Conservation (phyloP, 1,140 invertebrate species). For the Cotesia typhae region DNA sequence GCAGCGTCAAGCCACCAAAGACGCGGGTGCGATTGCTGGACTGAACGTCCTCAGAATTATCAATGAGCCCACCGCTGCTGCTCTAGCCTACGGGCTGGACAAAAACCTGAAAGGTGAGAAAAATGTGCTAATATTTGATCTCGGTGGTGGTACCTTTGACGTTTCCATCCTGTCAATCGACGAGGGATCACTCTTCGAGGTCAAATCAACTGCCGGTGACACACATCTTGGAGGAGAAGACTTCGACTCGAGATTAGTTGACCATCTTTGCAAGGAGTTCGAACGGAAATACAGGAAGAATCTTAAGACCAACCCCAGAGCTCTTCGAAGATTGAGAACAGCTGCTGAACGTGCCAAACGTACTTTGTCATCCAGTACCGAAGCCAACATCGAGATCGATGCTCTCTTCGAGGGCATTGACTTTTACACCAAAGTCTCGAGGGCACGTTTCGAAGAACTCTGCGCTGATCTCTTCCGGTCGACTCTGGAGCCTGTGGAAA, state of each 20-base stretch:
- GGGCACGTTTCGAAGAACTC: conserved; percentile 73
- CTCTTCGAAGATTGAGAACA: conserved; percentile 71
- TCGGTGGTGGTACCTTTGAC: conserved; percentile 83
- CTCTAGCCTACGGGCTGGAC: conserved; percentile 80
- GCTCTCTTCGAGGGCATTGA: conserved; percentile 69
- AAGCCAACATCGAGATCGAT: conserved; percentile 69
- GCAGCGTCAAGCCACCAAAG: conserved; percentile 74
- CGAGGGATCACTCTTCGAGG: conserved; percentile 83
- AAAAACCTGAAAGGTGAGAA: conserved; percentile 79
- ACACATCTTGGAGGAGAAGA: conserved; percentile 83
- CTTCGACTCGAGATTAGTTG: conserved; percentile 85
- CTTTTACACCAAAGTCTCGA: conserved; percentile 70
- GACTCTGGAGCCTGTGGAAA: conserved; percentile 72
- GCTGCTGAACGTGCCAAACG: conserved; percentile 72
- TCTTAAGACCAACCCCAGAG: conserved; percentile 61
- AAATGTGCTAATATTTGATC: conserved; percentile 79
- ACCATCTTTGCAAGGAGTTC: conserved; percentile 72
- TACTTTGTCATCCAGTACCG: conserved; percentile 69
- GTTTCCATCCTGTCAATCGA: conserved; percentile 88
- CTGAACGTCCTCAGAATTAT: conserved; percentile 86
- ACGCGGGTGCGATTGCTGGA: conserved; percentile 73
- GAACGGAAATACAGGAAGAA: conserved; percentile 68
- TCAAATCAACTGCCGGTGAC: conserved; percentile 81
- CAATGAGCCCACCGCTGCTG: conserved; percentile 80
- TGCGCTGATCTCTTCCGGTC: conserved; percentile 70